Conservation (phyloP, 2,113 vertebrate genomes). For the Prionailurus viverrinus region DNA sequence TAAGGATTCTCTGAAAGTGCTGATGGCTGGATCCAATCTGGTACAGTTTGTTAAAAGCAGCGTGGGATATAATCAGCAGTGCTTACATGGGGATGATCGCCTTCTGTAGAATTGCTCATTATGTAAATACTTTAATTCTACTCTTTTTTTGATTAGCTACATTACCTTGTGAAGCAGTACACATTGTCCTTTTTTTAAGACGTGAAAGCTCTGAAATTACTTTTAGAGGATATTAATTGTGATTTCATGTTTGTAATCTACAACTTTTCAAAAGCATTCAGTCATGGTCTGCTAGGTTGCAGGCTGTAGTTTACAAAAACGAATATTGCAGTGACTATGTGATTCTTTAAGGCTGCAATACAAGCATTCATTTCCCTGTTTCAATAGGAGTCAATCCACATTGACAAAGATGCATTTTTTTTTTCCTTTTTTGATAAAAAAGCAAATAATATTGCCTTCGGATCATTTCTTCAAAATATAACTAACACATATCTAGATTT, state of each 20-base stretch:
- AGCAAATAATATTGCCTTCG: conserved; percentile 89
- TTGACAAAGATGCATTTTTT: conserved; percentile 84
- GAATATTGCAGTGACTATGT: conserved; percentile 91
- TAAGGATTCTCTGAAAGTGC: conserved; percentile 94
- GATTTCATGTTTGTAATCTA: conserved; percentile 94
- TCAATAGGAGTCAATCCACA: conserved; percentile 84
- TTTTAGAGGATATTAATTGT: conserved; percentile 93
- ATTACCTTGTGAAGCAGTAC: conserved; percentile 96
- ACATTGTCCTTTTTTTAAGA: conserved; percentile 93
- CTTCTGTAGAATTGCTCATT: conserved; percentile 94
- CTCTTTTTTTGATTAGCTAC: conserved; percentile 92
- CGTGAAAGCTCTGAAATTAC: conserved; percentile 92
- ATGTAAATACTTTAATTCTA: conserved; percentile 98
- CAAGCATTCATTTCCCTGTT: conserved; percentile 88
- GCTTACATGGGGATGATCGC: conserved; percentile 91
- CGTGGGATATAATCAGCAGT: conserved; percentile 95
- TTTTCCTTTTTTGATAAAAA: conserved; percentile 85
- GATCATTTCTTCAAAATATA: conserved; percentile 88
- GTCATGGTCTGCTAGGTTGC: conserved; percentile 90
- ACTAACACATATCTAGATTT: conserved; percentile 89
- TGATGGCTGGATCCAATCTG: conserved; percentile 96
- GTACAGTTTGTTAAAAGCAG: conserved; percentile 94
- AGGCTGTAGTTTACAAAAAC: conserved; percentile 91
- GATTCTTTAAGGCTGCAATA: conserved; percentile 92
- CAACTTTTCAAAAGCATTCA: conserved; percentile 92